Evolutionary conservation across 1,140 invertebrate genomes (phyloP), one percentile per base, ranked within the genome.

Genomic region (Drosophila insularis): DNA sequence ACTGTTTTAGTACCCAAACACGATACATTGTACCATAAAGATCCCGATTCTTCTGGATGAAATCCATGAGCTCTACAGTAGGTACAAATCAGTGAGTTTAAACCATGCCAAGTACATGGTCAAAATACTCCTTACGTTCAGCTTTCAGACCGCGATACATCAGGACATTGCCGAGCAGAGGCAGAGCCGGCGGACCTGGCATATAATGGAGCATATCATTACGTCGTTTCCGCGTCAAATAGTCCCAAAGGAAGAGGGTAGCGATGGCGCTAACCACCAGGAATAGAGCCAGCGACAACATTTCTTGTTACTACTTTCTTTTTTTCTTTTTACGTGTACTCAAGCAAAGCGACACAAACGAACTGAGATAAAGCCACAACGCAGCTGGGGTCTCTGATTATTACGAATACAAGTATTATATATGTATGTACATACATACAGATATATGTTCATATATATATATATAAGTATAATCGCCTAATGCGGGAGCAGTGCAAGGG

Each of bases 1-100:
- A 50, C 39, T 90, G 72, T 35, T 94, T 11, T 94, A 90, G 23
- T 94, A 92, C 60, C 95, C 95, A 60, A 90, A 93, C 39, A 92
- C 93, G 32, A 96, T 92, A 95, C 93, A 96, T n/a, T 92, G 93
- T 56, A 92, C 91, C 10, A 62, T 82, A 80, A 21, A 80, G 74
- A 7, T 19, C 31, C 13, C 73, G 63, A 61, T 78, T 85, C 32
- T 63, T 43, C 1, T 37, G 17, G 37, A 76, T 68, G 63, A 76
- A 73, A 32, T 73, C 78, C 65, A 87, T 81, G 31, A 81, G 58
- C 23, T 75, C 84, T 89, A 53, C 39, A 39, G n/a, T 3, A 53
- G 27, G n/a, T 14, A 4, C 2, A 8, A 27, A 14, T 23, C 23
- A 43, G 6, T 14, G 27, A 27, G 5, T 27, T 27, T 5, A 31